These are phyloP conservation scores for Drosophila basisetae DNA, from an alignment of 2,888 invertebrate genomes.

Conservation along the genomic window DNA sequence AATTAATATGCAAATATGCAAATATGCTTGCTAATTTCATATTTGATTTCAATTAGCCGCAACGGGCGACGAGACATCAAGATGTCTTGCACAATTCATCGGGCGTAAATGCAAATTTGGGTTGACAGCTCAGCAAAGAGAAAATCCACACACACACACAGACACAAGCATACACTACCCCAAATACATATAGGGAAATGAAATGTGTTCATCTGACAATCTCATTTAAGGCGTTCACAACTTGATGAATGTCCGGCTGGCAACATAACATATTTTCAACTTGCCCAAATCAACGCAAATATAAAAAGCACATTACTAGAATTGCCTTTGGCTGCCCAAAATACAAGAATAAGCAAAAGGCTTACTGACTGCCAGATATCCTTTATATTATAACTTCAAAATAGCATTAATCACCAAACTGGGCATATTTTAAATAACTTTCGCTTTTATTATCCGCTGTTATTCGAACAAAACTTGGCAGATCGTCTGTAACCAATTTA, in stretches of 20 bases:
- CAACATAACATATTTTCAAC: constrained; percentile 55
- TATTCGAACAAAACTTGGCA: neutral
- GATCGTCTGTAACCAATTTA: neutral
- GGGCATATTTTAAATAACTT: neutral
- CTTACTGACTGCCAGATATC: constrained; percentile 11
- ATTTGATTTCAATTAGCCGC: constrained; percentile 71
- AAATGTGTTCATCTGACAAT: constrained; percentile 60
- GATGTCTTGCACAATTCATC: constrained; percentile 25
- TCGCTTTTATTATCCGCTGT: neutral
- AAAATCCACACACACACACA: constrained; percentile 10
- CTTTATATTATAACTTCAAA: neutral
- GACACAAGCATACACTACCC: neutral
- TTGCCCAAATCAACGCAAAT: constrained; percentile 56
- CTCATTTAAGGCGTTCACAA: constrained; percentile 60
- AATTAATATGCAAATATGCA: constrained; percentile 38
- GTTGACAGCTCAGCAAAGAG: constrained; percentile 52
- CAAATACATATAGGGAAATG: constrained; percentile 8
- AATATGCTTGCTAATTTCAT: constrained; percentile 64
- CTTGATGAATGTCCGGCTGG: constrained; percentile 65
- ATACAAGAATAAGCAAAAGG: neutral
- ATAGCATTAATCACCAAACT: neutral
- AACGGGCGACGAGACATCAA: constrained; percentile 6
- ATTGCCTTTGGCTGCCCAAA: constrained; percentile 38
- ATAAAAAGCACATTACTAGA: constrained; percentile 61
- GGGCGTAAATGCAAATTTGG: constrained; percentile 58